Conservation (phyloP, 2,113 vertebrate species). For the Pterocles burchelli region DNA sequence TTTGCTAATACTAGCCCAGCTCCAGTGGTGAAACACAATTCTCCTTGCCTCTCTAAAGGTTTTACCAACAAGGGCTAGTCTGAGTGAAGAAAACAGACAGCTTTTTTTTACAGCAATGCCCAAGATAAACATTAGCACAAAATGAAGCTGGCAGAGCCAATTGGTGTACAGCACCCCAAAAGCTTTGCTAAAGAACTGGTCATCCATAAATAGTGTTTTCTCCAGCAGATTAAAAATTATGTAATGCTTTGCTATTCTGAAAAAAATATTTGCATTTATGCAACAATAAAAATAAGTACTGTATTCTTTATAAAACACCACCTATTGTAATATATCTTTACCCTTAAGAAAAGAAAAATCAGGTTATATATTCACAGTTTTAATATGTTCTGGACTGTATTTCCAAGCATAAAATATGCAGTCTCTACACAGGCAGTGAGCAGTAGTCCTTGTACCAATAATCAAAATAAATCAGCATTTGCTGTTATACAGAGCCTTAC, state of each 20-base stretch:
- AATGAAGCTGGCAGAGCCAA: constrained; percentile 3
- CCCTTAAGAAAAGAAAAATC: constrained; percentile 60
- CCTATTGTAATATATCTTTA: constrained; percentile 49
- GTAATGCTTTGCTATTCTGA: constrained; percentile 46
- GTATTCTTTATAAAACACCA: constrained; percentile 69
- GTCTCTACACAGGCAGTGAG: constrained; percentile 69
- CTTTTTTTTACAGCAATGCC: neutral
- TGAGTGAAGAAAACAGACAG: neutral
- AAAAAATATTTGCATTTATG: constrained; percentile 69
- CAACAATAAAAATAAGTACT: constrained; percentile 62
- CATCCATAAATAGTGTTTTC: constrained; percentile 39
- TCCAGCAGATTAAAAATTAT: constrained; percentile 53
- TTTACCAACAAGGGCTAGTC: neutral
- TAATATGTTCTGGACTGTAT: constrained; percentile 60
- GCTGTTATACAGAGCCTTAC: constrained; percentile 37
- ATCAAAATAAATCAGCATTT: constrained; percentile 38
- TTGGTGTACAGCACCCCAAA: neutral
- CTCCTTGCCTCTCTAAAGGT: neutral
- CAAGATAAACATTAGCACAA: constrained; percentile 15
- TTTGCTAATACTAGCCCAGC: constrained; percentile 33
- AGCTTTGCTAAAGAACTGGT: constrained; percentile 46
- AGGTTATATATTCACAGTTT: constrained; percentile 63
- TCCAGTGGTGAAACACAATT: neutral
- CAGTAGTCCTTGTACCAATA: constrained; percentile 39
- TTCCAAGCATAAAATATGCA: constrained; percentile 55